Evolutionary conservation across 1,140 invertebrate genomes (phyloP).

Genomic region (Paraescarpia echinospica): DNA sequence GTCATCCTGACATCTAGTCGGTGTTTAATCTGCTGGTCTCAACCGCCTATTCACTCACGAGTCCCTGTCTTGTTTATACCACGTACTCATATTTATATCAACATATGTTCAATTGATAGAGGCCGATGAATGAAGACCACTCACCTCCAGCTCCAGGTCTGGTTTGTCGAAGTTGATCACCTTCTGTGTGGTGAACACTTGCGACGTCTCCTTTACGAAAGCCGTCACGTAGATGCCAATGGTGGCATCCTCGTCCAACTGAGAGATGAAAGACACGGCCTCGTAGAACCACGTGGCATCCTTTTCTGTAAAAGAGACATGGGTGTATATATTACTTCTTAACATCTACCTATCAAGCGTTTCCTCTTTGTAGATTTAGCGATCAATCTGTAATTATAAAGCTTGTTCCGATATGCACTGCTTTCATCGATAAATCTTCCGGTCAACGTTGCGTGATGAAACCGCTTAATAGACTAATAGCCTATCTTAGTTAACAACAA

Average conservation of each 20-base stretch:
- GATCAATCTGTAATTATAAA: too few relatives aligned
- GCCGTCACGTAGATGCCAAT: slow-evolving; percentile 17
- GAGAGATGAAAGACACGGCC: background rate
- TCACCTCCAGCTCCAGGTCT: slow-evolving; percentile 13
- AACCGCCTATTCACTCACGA: too few relatives aligned
- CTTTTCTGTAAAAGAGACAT: background rate
- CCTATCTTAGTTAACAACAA: too few relatives aligned
- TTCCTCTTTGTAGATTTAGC: background rate
- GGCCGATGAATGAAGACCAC: background rate
- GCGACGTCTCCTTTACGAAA: slow-evolving; percentile 13
- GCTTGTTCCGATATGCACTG: too few relatives aligned
- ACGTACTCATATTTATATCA: too few relatives aligned
- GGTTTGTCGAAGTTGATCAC: slow-evolving; percentile 10
- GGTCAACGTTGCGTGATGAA: too few relatives aligned
- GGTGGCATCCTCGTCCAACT: slow-evolving; percentile 17
- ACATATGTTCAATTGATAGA: too few relatives aligned
- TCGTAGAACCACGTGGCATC: background rate
- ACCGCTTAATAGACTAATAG: too few relatives aligned
- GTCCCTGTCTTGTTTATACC: too few relatives aligned
- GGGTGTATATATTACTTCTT: background rate
- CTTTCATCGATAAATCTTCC: too few relatives aligned
- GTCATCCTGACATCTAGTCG: too few relatives aligned
- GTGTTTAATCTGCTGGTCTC: too few relatives aligned
- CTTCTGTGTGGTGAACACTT: background rate
- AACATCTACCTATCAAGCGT: background rate